These are phyloP conservation scores for Theodoxus fluviatilis DNA, from an alignment of 2,888 invertebrate genomes.

Conservation along the genomic window DNA sequence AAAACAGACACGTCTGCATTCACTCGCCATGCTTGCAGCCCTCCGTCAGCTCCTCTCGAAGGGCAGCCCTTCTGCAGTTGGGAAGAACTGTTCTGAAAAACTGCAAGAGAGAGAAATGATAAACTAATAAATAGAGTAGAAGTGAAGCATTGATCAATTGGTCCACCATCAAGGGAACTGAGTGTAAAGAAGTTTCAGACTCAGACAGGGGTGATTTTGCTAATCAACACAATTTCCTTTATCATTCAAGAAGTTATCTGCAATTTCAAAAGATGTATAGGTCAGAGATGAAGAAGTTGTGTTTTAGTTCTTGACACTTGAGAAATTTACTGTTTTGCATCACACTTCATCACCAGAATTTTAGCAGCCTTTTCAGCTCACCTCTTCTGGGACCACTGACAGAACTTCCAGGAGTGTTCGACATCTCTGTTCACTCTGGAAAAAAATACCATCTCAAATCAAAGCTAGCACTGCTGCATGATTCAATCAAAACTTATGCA, in stretches of 20 bases:
- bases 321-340: constrained; percentile 11
- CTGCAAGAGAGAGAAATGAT: too few species aligned
- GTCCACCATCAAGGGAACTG: too few species aligned
- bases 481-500: too few species aligned
- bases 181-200: too few species aligned
- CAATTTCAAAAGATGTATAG: background rate
- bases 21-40: constrained; percentile 51
- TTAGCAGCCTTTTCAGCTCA: constrained; percentile 64
- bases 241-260: background rate
- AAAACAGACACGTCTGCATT: background rate
- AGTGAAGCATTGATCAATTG: too few species aligned
- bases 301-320: too few species aligned
- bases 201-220: too few species aligned
- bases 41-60: constrained; percentile 54
- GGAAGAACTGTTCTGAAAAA: constrained; percentile 53
- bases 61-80: constrained; percentile 45
- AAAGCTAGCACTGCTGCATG: background rate
- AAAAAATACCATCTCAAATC: constrained; percentile 31
- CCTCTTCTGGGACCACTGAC: constrained; percentile 87
- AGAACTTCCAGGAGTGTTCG: constrained; percentile 83
- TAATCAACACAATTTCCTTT: too few species aligned
- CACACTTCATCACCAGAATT: background rate
- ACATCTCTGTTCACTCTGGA: constrained; percentile 70
- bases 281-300: background rate
- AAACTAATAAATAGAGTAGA: too few species aligned